Percentiles rank a stretch among this genome's conserved stretches.
Evolutionary conservation across 2,113 vertebrate genomes (phyloP).

Genomic region (Colius striatus): DNA sequence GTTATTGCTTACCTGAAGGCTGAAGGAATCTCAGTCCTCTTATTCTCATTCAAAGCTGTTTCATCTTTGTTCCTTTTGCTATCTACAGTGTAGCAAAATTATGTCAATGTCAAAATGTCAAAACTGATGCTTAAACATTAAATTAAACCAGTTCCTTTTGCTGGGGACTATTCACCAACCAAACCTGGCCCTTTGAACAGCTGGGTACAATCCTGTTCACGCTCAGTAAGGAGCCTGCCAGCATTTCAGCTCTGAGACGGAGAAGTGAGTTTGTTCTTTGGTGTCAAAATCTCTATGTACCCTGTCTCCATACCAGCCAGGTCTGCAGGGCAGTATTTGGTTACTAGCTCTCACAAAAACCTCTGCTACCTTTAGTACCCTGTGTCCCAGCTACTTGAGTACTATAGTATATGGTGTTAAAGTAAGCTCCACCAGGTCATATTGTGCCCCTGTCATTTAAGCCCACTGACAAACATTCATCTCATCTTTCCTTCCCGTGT

Average conservation of each 20-base stretch:
- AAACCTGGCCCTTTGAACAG: background rate
- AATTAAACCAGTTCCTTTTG: background rate
- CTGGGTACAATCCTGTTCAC: background rate
- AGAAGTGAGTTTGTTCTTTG: background rate
- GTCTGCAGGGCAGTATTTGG: background rate
- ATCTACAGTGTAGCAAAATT: background rate
- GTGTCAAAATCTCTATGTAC: background rate
- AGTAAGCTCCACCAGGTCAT: background rate
- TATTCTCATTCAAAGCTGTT: background rate
- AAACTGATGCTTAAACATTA: background rate
- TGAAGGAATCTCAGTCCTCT: background rate
- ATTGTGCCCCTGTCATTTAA: background rate
- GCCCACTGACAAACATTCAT: background rate
- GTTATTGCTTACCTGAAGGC: constrained; percentile 7
- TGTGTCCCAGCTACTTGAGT: background rate
- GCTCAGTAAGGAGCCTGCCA: background rate
- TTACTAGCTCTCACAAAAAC: background rate
- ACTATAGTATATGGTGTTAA: too few relatives aligned
- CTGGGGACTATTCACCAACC: background rate
- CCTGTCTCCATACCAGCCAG: background rate
- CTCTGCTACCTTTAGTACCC: background rate
- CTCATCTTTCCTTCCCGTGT: background rate
- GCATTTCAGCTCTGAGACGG: background rate
- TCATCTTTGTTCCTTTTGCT: background rate
- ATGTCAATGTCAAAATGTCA: background rate